Percentiles rank a stretch among this genome's conserved stretches.
Evolutionary conservation across 1,140 invertebrate genomes (phyloP).

Genomic region (Euschistus heros): DNA sequence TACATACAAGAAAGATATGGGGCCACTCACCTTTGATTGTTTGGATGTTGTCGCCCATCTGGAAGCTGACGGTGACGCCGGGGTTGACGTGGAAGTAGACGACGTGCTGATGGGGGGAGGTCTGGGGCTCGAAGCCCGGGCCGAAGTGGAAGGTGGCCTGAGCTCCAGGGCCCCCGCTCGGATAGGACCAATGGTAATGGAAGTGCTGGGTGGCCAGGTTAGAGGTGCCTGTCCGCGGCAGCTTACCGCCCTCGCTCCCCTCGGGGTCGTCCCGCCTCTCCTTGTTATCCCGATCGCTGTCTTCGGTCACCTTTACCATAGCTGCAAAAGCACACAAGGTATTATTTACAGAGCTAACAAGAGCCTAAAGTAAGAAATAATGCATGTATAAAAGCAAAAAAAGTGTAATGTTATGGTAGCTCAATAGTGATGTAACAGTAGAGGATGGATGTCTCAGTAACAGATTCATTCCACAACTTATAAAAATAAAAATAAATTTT

Average conservation of each 20-base stretch:
- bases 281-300: slow-evolving; percentile 11
- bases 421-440: no score
- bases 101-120: slow-evolving; percentile 41
- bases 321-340: slow-evolving; percentile 21
- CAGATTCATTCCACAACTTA: no score
- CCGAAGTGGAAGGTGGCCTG: slow-evolving; percentile 41
- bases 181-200: slow-evolving; percentile 36
- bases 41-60: slow-evolving; percentile 52
- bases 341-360: no score
- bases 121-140: slow-evolving; percentile 41
- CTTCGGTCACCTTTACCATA: slow-evolving; percentile 27
- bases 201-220: slow-evolving; percentile 33
- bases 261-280: background rate
- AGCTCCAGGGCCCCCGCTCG: slow-evolving; percentile 28
- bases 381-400: no score
- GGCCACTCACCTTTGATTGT: slow-evolving; percentile 46
- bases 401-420: no score
- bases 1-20: no score
- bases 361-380: no score
- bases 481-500: no score
- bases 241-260: slow-evolving; percentile 22
- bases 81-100: slow-evolving; percentile 59
- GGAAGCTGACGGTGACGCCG: slow-evolving; percentile 53
- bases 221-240: slow-evolving; percentile 28
- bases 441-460: no score